A percentile compares a stretch with the other conserved stretches of the same genome.
phyloP scores from a whole-genome alignment of 2,797 vertebrate species.

The Pampus argenteus region DNA sequence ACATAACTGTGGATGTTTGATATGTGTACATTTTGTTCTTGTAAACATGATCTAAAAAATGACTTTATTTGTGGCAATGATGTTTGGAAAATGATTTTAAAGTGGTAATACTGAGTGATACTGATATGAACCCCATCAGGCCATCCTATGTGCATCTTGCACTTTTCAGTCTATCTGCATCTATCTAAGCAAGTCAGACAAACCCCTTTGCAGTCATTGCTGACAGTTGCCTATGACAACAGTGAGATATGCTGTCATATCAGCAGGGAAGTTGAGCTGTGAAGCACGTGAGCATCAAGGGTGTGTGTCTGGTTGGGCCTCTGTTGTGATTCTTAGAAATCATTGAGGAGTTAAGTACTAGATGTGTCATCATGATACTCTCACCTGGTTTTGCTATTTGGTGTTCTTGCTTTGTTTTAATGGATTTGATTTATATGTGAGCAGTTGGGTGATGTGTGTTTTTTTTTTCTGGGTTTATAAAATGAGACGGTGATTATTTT shows the following conservation, averaged over 20 bases:
- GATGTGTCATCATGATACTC: constrained; percentile 6
- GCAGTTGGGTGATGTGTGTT: neutral
- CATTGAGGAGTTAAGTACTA: constrained; percentile 30
- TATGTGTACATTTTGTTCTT: neutral
- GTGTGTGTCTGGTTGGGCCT: constrained; percentile 46
- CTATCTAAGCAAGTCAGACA: constrained; percentile 27
- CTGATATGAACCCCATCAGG: neutral
- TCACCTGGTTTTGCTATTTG: constrained; percentile 4
- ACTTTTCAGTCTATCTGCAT: constrained; percentile 29
- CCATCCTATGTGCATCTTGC: constrained; percentile 32
- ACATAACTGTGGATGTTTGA: neutral
- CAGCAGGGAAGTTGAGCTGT: constrained; percentile 57
- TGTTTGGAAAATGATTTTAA: neutral
- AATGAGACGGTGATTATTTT: constrained; percentile 1
- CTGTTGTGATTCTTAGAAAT: constrained; percentile 39
- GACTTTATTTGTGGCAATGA: neutral
- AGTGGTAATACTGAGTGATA: neutral
- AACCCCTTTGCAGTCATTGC: constrained; percentile 44
- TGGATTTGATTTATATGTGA: neutral
- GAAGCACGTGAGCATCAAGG: constrained; percentile 67
- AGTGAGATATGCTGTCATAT: constrained; percentile 61
- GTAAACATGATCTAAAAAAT: constrained; percentile 6
- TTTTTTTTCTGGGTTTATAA: neutral
- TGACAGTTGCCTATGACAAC: constrained; percentile 70
- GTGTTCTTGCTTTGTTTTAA: neutral